Evolutionary conservation across 2,888 invertebrate genomes (phyloP).

Genomic region (Fragum fragum): DNA sequence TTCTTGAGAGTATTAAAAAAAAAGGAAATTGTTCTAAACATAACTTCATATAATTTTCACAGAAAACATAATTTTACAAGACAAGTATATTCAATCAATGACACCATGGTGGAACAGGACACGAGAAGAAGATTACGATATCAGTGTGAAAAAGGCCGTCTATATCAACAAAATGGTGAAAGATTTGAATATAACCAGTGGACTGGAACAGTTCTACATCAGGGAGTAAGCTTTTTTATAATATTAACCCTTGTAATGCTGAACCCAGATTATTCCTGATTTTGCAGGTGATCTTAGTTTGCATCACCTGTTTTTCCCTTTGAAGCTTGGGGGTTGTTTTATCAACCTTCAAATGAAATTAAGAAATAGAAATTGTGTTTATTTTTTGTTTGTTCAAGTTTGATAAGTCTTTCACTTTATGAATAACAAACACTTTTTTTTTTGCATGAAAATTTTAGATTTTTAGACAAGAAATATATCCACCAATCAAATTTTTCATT

Average conservation of each 20-base stretch:
- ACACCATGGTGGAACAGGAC: conserved; percentile 83
- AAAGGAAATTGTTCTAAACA: neutral
- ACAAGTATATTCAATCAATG: conserved; percentile 80
- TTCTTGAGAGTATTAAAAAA: neutral
- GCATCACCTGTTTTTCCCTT: neutral
- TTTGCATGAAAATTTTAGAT: too few relatives aligned
- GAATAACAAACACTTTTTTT: too few relatives aligned
- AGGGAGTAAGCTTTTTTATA: conserved; percentile 84
- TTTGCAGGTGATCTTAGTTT: too few relatives aligned
- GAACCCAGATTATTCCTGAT: too few relatives aligned
- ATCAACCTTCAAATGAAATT: too few relatives aligned
- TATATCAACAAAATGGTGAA: conserved; percentile 72
- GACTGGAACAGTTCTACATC: conserved; percentile 73
- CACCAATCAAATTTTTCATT: too few relatives aligned
- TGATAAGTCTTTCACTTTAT: too few relatives aligned
- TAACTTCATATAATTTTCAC: conserved; percentile 37
- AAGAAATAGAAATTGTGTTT: too few relatives aligned
- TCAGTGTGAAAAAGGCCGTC: conserved; percentile 82
- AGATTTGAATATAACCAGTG: conserved; percentile 75
- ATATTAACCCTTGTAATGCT: too few relatives aligned
- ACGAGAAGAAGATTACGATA: conserved; percentile 85
- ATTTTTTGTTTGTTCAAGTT: too few relatives aligned
- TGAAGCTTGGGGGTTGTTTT: too few relatives aligned
- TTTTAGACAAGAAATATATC: too few relatives aligned
- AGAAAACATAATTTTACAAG: conserved; percentile 82